Percentiles rank a stretch among this genome's conserved stretches.
Evolutionary conservation across 2,797 vertebrate genomes (phyloP).

Genomic region (Tachyglossus aculeatus): DNA sequence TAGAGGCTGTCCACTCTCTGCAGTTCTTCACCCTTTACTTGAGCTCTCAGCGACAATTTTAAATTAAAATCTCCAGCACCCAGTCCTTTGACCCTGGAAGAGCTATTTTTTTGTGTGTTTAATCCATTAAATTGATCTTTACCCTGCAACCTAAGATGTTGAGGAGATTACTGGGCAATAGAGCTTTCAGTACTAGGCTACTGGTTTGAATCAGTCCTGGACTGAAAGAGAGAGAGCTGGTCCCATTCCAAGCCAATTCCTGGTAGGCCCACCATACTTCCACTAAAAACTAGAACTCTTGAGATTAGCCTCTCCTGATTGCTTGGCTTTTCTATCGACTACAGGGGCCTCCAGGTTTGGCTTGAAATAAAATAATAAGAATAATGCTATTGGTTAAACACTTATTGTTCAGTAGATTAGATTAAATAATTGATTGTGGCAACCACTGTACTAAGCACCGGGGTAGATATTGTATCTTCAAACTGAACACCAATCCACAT

Average conservation of each 20-base stretch:
- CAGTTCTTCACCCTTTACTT: conserved; percentile 15
- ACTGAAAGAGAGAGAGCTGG: neutral
- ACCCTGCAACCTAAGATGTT: neutral
- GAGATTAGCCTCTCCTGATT: neutral
- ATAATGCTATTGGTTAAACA: too few relatives aligned
- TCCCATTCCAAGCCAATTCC: neutral
- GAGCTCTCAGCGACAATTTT: neutral
- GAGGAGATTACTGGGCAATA: conserved; percentile 10
- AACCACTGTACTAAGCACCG: too few relatives aligned
- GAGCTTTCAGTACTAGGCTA: neutral
- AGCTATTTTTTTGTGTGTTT: neutral
- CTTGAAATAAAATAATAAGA: neutral
- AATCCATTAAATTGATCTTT: neutral
- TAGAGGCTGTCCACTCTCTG: neutral
- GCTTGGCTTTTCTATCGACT: neutral
- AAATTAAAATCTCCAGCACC: neutral
- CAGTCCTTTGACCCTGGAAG: neutral
- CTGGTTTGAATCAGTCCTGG: neutral
- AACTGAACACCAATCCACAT: too few relatives aligned
- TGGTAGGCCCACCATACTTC: neutral
- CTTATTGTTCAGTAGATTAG: too few relatives aligned
- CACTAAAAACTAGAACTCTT: neutral
- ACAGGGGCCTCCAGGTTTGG: neutral
- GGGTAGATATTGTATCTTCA: too few relatives aligned
- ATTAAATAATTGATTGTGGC: too few relatives aligned